A percentile compares a stretch with the other conserved stretches of the same genome.
phyloP scores from a whole-genome alignment of 2,113 vertebrate species.

The Leptosomus discolor region DNA sequence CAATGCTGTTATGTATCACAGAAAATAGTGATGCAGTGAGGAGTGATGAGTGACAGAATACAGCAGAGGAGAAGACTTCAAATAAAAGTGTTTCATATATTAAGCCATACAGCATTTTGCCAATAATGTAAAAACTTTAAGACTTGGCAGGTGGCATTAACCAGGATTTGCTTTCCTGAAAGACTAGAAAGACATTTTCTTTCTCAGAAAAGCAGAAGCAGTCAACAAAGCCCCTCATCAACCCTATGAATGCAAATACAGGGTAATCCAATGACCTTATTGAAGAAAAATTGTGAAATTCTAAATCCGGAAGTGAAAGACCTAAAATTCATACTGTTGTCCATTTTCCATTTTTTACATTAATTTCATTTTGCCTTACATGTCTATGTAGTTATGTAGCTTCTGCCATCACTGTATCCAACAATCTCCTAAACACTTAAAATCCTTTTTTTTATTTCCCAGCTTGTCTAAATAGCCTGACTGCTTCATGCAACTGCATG shows the following conservation, averaged over 20 bases:
- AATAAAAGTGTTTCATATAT: not conserved
- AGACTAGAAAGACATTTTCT: not conserved
- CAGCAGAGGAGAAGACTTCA: not conserved
- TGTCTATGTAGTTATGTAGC: not conserved
- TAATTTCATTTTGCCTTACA: not conserved
- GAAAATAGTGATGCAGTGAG: not conserved
- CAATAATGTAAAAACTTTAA: not conserved
- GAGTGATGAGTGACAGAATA: slow-evolving; percentile 26
- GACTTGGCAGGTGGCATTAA: not conserved
- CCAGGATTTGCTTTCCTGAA: not conserved
- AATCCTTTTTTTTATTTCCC: not conserved
- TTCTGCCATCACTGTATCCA: not conserved
- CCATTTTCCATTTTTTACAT: not conserved
- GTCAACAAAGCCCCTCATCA: not conserved
- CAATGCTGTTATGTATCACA: not conserved
- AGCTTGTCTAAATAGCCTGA: not conserved
- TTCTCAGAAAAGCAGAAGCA: not conserved
- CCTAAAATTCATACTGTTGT: not conserved
- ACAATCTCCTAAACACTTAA: not conserved
- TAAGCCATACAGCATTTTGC: not conserved
- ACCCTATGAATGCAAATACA: not conserved
- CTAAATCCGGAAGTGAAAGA: not conserved
- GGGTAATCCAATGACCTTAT: not conserved
- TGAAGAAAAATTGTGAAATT: not conserved
- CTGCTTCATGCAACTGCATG: not conserved